Evolutionary conservation across 2,113 vertebrate genomes (phyloP).

Genomic region (Lasiurus cinereus): DNA sequence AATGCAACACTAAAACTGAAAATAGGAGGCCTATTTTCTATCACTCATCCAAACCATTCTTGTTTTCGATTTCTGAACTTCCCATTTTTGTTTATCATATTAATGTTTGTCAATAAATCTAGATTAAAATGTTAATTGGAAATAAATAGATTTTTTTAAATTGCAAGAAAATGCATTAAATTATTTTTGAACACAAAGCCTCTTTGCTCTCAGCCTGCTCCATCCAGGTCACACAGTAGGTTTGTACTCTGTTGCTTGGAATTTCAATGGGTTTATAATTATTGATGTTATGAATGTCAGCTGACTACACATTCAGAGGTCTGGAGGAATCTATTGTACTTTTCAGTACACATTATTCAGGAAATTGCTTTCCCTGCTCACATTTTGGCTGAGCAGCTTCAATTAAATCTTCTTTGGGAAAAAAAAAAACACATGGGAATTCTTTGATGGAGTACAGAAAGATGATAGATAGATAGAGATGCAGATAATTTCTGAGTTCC

Average conservation of each 20-base stretch:
- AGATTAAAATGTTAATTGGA: not conserved
- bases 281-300: not conserved
- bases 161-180: not conserved
- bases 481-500: not conserved
- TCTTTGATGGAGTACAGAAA: not conserved
- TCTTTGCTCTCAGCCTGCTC: not conserved
- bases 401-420: conserved; percentile 43
- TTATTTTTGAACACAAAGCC: not conserved
- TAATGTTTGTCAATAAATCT: not conserved
- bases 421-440: not conserved
- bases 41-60: not conserved
- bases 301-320: not conserved
- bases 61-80: not conserved
- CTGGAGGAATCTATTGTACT: not conserved
- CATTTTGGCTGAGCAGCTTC: not conserved
- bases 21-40: not conserved
- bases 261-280: not conserved
- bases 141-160: not conserved
- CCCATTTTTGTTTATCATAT: not conserved
- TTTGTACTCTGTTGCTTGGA: not conserved
- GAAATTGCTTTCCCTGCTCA: not conserved
- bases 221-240: not conserved
- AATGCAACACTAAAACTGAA: not conserved
- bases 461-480: not conserved
- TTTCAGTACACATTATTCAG: not conserved